phyloP scores from a whole-genome alignment of 2,113 vertebrate species.

The Setophaga kirtlandii region DNA sequence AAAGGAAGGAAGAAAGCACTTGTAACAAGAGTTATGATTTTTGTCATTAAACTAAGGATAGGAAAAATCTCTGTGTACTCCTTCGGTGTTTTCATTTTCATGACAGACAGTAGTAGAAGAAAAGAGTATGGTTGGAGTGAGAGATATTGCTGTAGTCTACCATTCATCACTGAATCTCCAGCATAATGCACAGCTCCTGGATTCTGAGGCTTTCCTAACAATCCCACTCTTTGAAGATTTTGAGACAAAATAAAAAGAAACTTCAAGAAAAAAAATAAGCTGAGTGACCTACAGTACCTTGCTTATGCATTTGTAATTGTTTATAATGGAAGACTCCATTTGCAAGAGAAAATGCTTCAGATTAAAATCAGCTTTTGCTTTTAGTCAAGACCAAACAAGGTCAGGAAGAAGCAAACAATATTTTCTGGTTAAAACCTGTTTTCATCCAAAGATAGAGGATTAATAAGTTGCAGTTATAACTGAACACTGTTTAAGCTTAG shows the following conservation, averaged over 20 bases:
- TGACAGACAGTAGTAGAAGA: background rate
- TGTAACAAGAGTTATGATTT: background rate
- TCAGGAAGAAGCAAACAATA: background rate
- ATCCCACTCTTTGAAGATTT: background rate
- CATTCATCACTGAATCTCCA: background rate
- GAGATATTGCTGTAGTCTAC: background rate
- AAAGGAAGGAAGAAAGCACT: background rate
- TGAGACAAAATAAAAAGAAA: background rate
- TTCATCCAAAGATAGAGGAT: background rate
- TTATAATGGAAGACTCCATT: background rate
- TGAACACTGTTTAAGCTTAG: background rate
- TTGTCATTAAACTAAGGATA: background rate
- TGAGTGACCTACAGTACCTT: background rate
- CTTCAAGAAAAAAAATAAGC: background rate
- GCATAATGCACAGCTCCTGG: background rate
- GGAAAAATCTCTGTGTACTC: background rate
- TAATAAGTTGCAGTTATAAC: background rate
- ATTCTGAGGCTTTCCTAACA: background rate
- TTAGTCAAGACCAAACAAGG: background rate
- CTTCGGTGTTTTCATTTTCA: background rate
- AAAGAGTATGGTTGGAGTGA: background rate
- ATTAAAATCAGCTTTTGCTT: background rate
- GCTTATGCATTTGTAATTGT: background rate
- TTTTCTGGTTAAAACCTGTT: background rate
- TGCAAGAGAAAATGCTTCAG: background rate